Conservation (phyloP, 1,140 invertebrate genomes). For the Globodera ellingtonae region DNA sequence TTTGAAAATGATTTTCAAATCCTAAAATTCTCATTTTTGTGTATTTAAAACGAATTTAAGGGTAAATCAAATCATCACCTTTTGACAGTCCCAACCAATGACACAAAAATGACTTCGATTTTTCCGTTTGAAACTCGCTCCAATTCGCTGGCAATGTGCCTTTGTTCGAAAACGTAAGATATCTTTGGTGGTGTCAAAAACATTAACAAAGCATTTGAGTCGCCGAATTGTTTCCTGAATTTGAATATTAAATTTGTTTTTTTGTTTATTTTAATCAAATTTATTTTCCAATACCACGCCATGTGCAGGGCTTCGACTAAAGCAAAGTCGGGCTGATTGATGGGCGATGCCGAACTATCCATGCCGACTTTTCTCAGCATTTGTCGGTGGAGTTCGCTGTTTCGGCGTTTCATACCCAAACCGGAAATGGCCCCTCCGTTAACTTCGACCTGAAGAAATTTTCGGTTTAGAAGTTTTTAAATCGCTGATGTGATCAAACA, state of each 20-base stretch:
- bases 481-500: neutral
- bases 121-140: conserved; percentile 67
- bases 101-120: conserved; percentile 76
- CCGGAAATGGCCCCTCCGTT: neutral
- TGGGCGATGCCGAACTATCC: neutral
- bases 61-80: conserved; percentile 26
- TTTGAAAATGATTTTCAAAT: too few relatives aligned
- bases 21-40: too few relatives aligned
- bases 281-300: neutral
- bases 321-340: neutral
- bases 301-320: neutral
- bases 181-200: conserved; percentile 83
- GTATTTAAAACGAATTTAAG: too few relatives aligned
- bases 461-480: neutral
- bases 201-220: conserved; percentile 74
- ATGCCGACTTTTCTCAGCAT: neutral
- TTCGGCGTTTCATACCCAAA: neutral
- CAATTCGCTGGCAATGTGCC: conserved; percentile 85
- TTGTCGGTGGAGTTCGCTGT: neutral
- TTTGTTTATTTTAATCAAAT: too few relatives aligned
- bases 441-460: neutral
- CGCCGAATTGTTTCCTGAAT: conserved; percentile 38
- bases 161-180: conserved; percentile 73
- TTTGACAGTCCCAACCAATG: conserved; percentile 70
- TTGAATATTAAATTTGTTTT: neutral